phyloP scores from a whole-genome alignment of 2,797 vertebrate genomes.

The Phrynocephalus forsythii region DNA sequence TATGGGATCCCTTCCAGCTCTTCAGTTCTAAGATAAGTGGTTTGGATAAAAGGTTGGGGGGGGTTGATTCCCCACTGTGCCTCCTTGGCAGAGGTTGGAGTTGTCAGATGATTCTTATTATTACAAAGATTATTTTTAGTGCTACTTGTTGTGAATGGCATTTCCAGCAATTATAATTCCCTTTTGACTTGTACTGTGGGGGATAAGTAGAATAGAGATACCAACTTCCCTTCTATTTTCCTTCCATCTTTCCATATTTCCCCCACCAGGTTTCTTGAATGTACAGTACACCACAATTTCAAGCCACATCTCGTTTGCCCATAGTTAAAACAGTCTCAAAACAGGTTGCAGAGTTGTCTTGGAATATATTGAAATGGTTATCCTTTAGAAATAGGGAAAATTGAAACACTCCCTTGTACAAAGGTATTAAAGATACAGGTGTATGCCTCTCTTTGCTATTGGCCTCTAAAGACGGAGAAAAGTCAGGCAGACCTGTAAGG shows the following conservation, averaged over 20 bases:
- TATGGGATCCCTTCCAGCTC: too few species aligned
- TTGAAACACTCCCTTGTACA: neutral
- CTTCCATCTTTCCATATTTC: neutral
- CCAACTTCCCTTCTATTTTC: neutral
- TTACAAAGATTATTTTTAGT: neutral
- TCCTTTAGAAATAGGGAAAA: neutral
- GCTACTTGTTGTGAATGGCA: neutral
- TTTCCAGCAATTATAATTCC: neutral
- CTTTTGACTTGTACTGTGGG: neutral
- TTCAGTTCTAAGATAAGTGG: too few species aligned
- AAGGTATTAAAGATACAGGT: neutral
- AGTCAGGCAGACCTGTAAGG: neutral
- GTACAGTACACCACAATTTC: neutral
- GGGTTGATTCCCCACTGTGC: too few species aligned
- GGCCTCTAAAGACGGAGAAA: neutral
- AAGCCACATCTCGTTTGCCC: neutral
- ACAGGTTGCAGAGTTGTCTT: neutral
- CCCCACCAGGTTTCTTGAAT: too few species aligned
- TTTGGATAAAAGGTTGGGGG: too few species aligned
- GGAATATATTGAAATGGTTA: neutral
- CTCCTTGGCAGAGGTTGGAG: too few species aligned
- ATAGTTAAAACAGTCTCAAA: neutral
- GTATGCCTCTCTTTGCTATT: neutral
- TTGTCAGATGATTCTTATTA: too few species aligned
- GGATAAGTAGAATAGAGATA: neutral